Percentiles rank a stretch among this genome's conserved stretches.
These are phyloP conservation scores for Ovis aries DNA, from an alignment of 2,113 vertebrate genomes.

Conservation along the genomic window DNA sequence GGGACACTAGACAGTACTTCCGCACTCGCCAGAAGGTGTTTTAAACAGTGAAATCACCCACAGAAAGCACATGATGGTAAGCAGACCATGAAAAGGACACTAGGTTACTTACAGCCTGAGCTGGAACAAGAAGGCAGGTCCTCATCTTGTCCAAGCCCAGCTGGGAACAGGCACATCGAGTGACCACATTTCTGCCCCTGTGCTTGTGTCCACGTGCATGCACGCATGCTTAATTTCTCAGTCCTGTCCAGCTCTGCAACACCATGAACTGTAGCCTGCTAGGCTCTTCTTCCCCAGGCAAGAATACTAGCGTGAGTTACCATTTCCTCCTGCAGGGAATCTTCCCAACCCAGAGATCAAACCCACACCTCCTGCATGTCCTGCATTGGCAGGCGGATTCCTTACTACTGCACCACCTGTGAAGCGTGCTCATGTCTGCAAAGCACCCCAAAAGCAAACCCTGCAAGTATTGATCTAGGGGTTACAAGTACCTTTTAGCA, in stretches of 20 bases:
- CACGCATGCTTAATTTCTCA: fast-evolving
- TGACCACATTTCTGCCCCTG: not conserved
- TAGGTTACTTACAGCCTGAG: fast-evolving
- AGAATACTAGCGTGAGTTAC: not conserved
- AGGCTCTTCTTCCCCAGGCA: not conserved
- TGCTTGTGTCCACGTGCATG: fast-evolving
- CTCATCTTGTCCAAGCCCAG: fast-evolving
- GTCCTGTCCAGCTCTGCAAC: not conserved
- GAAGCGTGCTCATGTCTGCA: not conserved
- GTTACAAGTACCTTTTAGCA: not conserved
- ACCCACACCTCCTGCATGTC: not conserved
- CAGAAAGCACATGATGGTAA: not conserved
- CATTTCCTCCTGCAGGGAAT: not conserved
- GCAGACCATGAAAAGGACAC: not conserved
- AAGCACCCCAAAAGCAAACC: not conserved
- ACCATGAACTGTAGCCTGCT: not conserved
- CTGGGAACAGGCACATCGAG: fast-evolving
- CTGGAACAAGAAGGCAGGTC: not conserved
- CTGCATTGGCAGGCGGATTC: not conserved
- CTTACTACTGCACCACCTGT: not conserved
- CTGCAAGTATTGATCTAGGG: not conserved
- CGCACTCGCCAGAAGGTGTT: not conserved
- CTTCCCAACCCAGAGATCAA: not conserved
- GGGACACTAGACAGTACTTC: not conserved
- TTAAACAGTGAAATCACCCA: not conserved